Conservation (phyloP, 2,113 vertebrate species). For the Melierax canorus region DNA sequence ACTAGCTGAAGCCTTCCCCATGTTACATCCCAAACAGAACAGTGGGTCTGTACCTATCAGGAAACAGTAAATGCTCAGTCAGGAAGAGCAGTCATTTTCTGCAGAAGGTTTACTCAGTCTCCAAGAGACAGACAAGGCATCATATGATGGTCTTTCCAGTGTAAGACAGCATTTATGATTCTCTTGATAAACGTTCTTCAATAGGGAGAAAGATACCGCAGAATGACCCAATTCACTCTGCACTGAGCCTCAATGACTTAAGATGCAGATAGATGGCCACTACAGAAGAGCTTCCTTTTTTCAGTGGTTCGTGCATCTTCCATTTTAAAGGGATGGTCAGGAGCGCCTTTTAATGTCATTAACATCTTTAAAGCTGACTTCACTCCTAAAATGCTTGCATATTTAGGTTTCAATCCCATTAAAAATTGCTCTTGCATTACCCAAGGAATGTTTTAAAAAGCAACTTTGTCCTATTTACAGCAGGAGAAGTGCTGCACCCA, state of each 20-base stretch:
- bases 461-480: fast-evolving
- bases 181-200: fast-evolving
- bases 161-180: fast-evolving
- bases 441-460: fast-evolving
- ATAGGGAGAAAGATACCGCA: fast-evolving
- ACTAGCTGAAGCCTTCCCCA: neutral
- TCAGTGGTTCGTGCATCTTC: fast-evolving
- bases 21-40: neutral
- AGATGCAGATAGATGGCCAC: neutral
- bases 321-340: neutral
- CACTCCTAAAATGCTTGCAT: fast-evolving
- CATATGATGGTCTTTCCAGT: fast-evolving
- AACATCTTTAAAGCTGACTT: fast-evolving
- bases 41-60: neutral
- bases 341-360: fast-evolving
- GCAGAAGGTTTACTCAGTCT: neutral
- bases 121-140: neutral
- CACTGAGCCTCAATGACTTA: neutral
- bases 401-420: fast-evolving
- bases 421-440: fast-evolving
- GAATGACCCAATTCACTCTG: neutral
- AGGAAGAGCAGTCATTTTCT: neutral
- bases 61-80: fast-evolving
- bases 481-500: no score
- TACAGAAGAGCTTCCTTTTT: neutral